Evolutionary conservation across 1,140 invertebrate species (phyloP).

Genomic region (Gonioctena quinquepunctata): DNA sequence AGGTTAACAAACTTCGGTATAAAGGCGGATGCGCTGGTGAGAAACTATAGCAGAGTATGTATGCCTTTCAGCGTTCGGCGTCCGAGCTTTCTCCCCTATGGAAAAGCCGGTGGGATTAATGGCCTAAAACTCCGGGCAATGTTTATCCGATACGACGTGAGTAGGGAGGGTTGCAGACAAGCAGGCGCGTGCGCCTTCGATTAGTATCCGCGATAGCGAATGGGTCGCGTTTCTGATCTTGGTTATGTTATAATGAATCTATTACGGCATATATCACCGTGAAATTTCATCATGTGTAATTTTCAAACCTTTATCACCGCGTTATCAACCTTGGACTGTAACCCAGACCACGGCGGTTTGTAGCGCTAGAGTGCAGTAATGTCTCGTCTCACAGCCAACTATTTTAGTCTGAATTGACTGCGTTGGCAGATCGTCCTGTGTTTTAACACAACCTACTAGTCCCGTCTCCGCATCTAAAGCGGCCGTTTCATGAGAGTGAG

Average conservation of each 20-base stretch:
- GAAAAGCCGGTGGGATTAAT: background rate
- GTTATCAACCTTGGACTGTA: conserved; percentile 54
- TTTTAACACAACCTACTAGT: conserved; percentile 26
- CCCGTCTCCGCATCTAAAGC: conserved; percentile 23
- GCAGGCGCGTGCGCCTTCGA: conserved; percentile 20
- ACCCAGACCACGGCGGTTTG: conserved; percentile 40
- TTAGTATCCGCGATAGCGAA: conserved; percentile 2
- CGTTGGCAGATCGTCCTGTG: conserved; percentile 29
- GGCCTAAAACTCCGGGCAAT: background rate
- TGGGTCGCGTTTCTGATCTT: conserved; percentile 11
- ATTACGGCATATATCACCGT: conserved; percentile 23
- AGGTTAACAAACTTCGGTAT: background rate
- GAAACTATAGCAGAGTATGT: background rate
- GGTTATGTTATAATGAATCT: conserved; percentile 45
- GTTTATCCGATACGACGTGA: background rate
- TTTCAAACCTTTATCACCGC: conserved; percentile 40
- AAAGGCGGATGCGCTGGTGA: background rate
- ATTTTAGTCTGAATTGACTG: conserved; percentile 55
- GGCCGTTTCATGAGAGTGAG: conserved; percentile 35
- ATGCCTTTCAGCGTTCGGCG: no score
- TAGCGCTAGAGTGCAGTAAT: conserved; percentile 48
- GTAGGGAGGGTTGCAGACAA: conserved; percentile 23
- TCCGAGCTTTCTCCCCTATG: background rate
- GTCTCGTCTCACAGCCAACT: conserved; percentile 44
- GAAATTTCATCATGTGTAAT: conserved; percentile 48